These are phyloP conservation scores for Hypena proboscidalis DNA, from an alignment of 2,888 invertebrate species.

Conservation along the genomic window DNA sequence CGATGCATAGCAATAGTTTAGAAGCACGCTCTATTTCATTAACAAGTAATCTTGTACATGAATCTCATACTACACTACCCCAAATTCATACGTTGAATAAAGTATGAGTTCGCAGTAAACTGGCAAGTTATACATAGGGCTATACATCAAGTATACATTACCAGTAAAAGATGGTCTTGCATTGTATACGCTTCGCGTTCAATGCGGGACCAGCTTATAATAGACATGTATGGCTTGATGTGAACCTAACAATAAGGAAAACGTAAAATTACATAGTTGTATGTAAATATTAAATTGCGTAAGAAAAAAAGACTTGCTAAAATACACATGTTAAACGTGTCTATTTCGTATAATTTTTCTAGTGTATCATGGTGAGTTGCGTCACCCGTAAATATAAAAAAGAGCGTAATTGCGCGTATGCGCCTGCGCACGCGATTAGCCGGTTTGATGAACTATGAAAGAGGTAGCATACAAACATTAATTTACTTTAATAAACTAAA, in stretches of 20 bases:
- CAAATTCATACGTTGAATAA: conserved; percentile 21
- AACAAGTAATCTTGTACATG: conserved; percentile 8
- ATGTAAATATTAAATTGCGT: conserved; percentile 30
- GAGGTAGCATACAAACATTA: background rate
- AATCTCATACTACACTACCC: conserved; percentile 15
- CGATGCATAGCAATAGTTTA: background rate
- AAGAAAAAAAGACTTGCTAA: conserved; percentile 30
- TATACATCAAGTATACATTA: too few species aligned
- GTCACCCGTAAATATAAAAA: conserved; percentile 28
- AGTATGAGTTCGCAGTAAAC: conserved; percentile 6
- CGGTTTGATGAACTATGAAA: conserved; percentile 23
- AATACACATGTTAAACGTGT: conserved; percentile 28
- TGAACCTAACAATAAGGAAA: conserved; percentile 19
- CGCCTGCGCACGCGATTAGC: conserved; percentile 27
- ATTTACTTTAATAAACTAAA: too few species aligned
- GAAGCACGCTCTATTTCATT: conserved; percentile 3
- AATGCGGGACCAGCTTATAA: too few species aligned
- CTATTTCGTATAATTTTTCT: conserved; percentile 35
- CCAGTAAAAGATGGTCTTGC: too few species aligned
- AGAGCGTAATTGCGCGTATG: conserved; percentile 27
- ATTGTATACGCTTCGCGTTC: too few species aligned
- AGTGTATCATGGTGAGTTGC: conserved; percentile 32
- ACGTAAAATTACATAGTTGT: conserved; percentile 21
- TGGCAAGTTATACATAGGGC: conserved; percentile 5
- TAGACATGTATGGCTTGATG: too few species aligned